Percentiles rank a stretch among this genome's conserved stretches.
phyloP scores from a whole-genome alignment of 2,888 invertebrate species.

The Orthosia cruda region DNA sequence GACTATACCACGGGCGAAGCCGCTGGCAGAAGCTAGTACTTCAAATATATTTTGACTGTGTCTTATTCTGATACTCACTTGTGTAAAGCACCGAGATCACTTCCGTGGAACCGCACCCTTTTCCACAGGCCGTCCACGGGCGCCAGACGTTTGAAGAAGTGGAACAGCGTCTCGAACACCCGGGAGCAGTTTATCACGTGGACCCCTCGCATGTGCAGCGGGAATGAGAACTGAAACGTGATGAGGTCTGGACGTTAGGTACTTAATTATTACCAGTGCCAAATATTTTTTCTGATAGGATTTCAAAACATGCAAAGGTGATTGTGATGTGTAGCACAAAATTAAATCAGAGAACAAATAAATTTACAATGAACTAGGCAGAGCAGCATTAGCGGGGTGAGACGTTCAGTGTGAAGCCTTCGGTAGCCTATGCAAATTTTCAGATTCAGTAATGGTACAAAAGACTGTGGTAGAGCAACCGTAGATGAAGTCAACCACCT shows the following conservation, averaged over 20 bases:
- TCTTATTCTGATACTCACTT: conserved; percentile 73
- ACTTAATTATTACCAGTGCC: too few relatives aligned
- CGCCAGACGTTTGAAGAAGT: conserved; percentile 94
- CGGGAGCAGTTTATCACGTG: conserved; percentile 95
- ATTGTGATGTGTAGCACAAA: neutral
- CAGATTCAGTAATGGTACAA: neutral
- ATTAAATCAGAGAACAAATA: neutral
- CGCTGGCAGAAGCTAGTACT: too few relatives aligned
- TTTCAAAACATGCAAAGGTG: neutral
- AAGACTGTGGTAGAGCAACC: too few relatives aligned
- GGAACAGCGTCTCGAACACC: conserved; percentile 94
- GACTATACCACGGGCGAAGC: too few relatives aligned
- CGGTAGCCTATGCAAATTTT: neutral
- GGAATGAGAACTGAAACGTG: conserved; percentile 93
- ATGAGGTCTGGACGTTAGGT: neutral
- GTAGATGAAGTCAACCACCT: too few relatives aligned
- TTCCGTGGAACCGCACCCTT: conserved; percentile 86
- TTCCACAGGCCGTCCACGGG: conserved; percentile 93
- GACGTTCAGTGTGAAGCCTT: neutral
- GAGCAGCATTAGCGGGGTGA: neutral
- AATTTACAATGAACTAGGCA: neutral
- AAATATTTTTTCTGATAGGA: neutral
- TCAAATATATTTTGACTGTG: neutral
- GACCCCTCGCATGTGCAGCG: conserved; percentile 94
- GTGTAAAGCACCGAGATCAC: conserved; percentile 82